A percentile compares a stretch with the other conserved stretches of the same genome.
phyloP scores from a whole-genome alignment of 2,797 vertebrate genomes.

The Rallus crepitans region DNA sequence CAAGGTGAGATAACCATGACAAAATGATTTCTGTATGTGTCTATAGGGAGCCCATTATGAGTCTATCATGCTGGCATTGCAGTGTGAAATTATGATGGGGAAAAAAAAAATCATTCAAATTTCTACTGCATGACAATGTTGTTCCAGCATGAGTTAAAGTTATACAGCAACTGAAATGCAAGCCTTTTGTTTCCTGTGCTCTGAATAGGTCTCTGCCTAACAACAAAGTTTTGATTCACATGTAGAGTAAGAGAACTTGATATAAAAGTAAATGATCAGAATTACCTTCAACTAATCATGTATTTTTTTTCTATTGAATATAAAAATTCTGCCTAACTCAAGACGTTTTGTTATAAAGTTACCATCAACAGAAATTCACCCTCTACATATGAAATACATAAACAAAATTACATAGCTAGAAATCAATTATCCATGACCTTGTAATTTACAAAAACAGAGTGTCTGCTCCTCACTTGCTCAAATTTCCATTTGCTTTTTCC shows the following conservation, averaged over 20 bases:
- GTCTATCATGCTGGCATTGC: slow-evolving; percentile 51
- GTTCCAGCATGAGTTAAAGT: background rate
- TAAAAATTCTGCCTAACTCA: background rate
- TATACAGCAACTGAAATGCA: background rate
- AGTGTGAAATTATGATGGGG: slow-evolving; percentile 35
- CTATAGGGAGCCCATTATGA: slow-evolving; percentile 51
- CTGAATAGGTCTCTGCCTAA: background rate
- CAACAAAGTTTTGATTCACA: background rate
- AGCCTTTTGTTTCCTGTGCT: background rate
- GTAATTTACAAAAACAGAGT: background rate
- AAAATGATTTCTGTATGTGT: slow-evolving; percentile 62
- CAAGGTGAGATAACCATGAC: slow-evolving; percentile 66
- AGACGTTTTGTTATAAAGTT: background rate
- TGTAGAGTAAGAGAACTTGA: background rate
- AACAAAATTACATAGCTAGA: background rate
- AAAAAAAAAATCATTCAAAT: slow-evolving; percentile 18
- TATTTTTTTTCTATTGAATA: background rate
- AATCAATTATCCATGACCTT: background rate
- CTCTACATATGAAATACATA: background rate
- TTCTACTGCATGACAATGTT: background rate
- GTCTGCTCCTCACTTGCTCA: background rate
- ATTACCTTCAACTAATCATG: background rate
- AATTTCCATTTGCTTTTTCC: background rate
- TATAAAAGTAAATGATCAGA: background rate
- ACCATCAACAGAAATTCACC: background rate